Evolutionary conservation across 2,888 invertebrate species (phyloP), one percentile per base, ranked within the genome.

Genomic region (Synanthedon tipuliformis): DNA sequence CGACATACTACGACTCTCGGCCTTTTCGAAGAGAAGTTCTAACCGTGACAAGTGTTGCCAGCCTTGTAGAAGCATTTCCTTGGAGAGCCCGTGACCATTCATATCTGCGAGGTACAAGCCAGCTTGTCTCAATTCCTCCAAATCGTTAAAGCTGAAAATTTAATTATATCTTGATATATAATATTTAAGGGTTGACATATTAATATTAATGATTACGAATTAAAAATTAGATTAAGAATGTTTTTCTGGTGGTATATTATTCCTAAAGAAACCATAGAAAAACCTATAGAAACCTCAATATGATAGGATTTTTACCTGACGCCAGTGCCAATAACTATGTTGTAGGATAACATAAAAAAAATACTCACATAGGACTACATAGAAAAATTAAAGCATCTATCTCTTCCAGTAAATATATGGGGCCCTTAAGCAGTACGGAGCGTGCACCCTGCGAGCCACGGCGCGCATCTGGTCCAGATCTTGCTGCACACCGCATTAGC

Each of bases 21-120:
- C 95, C 55, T 92, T 92, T 66, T 95, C 95, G 60, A 93, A 95
- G 86, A 94, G 91, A 55, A 95, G 88, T 69, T 95, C 95, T 54
- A 95, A 78, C 52, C 92, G 91, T 3, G 94, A 94, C 59, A 92
- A 90, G 68, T 95, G 95, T 65, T 95, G 94, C 95, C 95, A 95
- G 3, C 95, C 95, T 16, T 92, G 91, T 60, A 95, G 85, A 1
- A 95, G 92, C 89, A 95, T 90, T 76, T 95, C 95, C 49, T 92
- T 90, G 60, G 95, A 94, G 41, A 95, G 83, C 0, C 96, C 96
- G 66, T 96, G 95, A 0, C 92, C 91, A 77, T 95, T 96, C 61
- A 96, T 83, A 73, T 96, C 96, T 58, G 95, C 94, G 50, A 96
- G 69, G 72, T 90, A 95, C 3, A 96, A 78, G 0, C 94, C 94